Conservation (phyloP, 2,888 invertebrate species). For the Tanypteryx hageni region DNA sequence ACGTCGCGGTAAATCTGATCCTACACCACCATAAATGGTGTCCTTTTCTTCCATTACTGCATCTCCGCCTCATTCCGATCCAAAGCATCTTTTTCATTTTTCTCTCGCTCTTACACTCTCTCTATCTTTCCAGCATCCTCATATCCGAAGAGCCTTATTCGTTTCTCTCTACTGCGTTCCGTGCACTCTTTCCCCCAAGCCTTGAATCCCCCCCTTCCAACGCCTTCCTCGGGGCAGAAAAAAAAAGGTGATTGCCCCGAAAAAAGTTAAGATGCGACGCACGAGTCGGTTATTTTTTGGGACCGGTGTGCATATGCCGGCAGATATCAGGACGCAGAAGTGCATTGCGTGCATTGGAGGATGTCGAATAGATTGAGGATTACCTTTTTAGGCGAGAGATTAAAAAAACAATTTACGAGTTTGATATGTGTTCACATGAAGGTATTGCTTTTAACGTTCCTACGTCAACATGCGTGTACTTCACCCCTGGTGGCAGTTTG, state of each 20-base stretch:
- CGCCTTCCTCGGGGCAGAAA: background rate
- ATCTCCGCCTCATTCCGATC: background rate
- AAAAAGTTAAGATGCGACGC: background rate
- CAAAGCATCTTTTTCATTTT: background rate
- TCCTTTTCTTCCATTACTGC: slow-evolving; percentile 29
- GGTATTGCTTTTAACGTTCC: too few species aligned
- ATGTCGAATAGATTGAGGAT: background rate
- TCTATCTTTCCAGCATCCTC: background rate
- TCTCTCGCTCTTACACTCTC: background rate
- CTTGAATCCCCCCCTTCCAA: background rate
- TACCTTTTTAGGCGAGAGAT: background rate
- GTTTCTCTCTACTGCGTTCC: background rate
- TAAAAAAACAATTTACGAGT: background rate
- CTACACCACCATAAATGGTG: slow-evolving; percentile 49
- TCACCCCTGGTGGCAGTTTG: background rate
- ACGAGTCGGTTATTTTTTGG: background rate
- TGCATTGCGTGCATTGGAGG: background rate
- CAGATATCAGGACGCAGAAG: background rate
- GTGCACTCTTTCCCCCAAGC: background rate
- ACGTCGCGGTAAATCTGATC: slow-evolving; percentile 44
- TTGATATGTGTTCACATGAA: background rate
- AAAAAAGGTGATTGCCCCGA: background rate
- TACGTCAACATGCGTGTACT: background rate
- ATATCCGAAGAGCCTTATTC: background rate
- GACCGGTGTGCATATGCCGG: slow-evolving; percentile 6